These are phyloP conservation scores for Barnardius zonarius DNA, from an alignment of 2,113 vertebrate species.

Conservation along the genomic window DNA sequence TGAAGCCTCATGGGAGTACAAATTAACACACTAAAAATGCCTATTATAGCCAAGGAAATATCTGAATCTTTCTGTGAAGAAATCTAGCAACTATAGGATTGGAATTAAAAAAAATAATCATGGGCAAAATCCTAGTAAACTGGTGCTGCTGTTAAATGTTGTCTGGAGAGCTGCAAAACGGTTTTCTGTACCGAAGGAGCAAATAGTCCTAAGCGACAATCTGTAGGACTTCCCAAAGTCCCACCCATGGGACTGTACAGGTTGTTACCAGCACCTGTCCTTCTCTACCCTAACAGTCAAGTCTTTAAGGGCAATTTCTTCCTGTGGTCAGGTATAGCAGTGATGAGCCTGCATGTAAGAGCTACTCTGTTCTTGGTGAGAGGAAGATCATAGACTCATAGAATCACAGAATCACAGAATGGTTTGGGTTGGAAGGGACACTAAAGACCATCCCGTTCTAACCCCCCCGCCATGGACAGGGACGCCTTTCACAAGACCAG, in stretches of 20 bases:
- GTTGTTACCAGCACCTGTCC: not conserved
- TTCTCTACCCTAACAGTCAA: not conserved
- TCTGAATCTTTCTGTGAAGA: not conserved
- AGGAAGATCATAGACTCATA: not conserved
- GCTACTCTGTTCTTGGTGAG: not conserved
- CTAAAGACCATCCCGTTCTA: not conserved
- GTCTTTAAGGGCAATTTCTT: not conserved
- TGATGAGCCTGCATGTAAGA: not conserved
- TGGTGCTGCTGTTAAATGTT: not conserved
- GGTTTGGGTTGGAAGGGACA: not conserved
- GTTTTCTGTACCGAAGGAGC: not conserved
- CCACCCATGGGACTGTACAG: not conserved
- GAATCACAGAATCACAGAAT: not conserved
- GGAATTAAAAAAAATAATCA: fast-evolving
- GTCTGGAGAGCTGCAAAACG: not conserved
- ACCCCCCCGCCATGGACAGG: not conserved
- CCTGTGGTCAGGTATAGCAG: not conserved
- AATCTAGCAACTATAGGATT: not conserved
- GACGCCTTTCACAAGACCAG: not conserved
- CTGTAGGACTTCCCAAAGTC: not conserved
- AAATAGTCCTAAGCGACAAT: not conserved
- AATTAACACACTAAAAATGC: not conserved
- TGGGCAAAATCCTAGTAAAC: not conserved
- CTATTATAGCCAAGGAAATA: not conserved
- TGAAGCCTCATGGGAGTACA: not conserved